These are phyloP conservation scores for Caiman crocodilus DNA, from an alignment of 2,797 vertebrate species.

Conservation along the genomic window DNA sequence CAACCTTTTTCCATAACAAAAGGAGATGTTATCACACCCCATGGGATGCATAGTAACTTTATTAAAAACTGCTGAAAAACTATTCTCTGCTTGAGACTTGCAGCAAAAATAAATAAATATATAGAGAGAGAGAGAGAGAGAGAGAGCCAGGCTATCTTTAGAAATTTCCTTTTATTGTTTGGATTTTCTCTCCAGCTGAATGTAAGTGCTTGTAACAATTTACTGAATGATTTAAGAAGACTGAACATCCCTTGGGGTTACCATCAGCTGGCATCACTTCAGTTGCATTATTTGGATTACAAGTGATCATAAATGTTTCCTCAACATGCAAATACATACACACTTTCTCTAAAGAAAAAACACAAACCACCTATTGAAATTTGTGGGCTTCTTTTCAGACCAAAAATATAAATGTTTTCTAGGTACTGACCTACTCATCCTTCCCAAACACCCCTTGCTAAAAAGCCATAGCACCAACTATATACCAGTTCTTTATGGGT, in stretches of 20 bases:
- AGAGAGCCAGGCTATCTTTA: background rate
- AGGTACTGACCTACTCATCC: background rate
- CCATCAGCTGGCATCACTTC: background rate
- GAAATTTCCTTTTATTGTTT: background rate
- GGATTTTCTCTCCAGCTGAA: background rate
- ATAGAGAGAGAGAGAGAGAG: no score
- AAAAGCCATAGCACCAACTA: background rate
- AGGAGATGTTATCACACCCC: background rate
- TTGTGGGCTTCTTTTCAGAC: background rate
- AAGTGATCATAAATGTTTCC: background rate
- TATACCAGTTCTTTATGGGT: background rate
- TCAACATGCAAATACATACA: background rate
- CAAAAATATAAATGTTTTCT: background rate
- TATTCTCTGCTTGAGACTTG: background rate
- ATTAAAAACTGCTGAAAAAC: background rate
- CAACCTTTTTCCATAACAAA: background rate
- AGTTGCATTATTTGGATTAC: background rate
- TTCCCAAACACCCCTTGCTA: background rate
- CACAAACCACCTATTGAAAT: background rate
- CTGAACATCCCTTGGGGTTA: fast-evolving
- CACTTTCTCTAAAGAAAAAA: background rate
- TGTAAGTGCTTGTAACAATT: background rate
- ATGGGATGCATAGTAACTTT: background rate
- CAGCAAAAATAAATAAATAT: background rate
- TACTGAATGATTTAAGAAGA: background rate